Percentiles rank a stretch among this genome's conserved stretches.
These are phyloP conservation scores for Eumeta japonica DNA, from an alignment of 1,140 invertebrate species.

Conservation along the genomic window DNA sequence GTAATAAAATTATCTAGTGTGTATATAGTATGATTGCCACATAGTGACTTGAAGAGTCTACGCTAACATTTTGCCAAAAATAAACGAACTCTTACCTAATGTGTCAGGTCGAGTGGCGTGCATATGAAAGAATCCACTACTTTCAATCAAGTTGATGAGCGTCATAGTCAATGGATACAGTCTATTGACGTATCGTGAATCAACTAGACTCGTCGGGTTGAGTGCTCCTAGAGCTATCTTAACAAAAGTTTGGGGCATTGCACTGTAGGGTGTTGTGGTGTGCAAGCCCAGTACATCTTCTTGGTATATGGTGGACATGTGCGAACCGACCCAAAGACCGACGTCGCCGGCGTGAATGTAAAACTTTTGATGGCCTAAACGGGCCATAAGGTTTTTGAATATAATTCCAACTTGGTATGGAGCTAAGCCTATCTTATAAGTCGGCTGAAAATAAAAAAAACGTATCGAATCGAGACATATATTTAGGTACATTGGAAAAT, in stretches of 20 bases:
- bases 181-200: neutral
- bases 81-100: constrained; percentile 3
- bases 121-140: constrained; percentile 2
- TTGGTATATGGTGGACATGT: constrained; percentile 1
- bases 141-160: neutral
- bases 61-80: too few relatives aligned
- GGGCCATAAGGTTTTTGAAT: constrained; percentile 6
- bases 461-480: too few relatives aligned
- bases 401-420: constrained; percentile 4
- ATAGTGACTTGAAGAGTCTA: too few relatives aligned
- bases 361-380: constrained; percentile 2
- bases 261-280: constrained; percentile 1
- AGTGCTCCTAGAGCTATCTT: constrained; percentile 1
- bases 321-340: neutral
- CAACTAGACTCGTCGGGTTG: constrained; percentile 1
- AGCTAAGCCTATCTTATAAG: constrained; percentile 1
- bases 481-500: too few relatives aligned
- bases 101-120: constrained; percentile 4
- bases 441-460: neutral
- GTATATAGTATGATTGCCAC: too few relatives aligned
- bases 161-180: neutral
- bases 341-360: constrained; percentile 7
- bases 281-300: constrained; percentile 4
- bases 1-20: too few relatives aligned
- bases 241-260: neutral